Conservation (phyloP, 1,140 invertebrate genomes). For the Probaryconus sp. region DNA sequence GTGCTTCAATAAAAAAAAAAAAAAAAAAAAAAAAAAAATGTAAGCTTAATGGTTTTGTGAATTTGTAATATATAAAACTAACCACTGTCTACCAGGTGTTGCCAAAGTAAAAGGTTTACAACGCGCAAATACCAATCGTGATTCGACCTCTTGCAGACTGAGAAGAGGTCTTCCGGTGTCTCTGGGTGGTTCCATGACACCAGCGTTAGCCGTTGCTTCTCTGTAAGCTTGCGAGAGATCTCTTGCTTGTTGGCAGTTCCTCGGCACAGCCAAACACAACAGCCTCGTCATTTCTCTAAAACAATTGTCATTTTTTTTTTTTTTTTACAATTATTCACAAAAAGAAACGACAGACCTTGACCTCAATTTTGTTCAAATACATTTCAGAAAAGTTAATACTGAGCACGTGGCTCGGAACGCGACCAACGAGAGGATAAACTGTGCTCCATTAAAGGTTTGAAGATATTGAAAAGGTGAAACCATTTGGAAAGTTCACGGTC, state of each 20-base stretch:
- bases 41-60: conserved; percentile 36
- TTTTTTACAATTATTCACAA: too few species aligned
- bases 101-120: conserved; percentile 91
- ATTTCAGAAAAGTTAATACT: too few species aligned
- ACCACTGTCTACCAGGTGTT: conserved; percentile 89
- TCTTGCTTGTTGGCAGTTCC: conserved; percentile 72
- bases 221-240: conserved; percentile 81
- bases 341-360: too few species aligned
- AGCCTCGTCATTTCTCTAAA: conserved; percentile 77
- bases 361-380: too few species aligned
- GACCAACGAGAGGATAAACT: too few species aligned
- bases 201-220: conserved; percentile 88
- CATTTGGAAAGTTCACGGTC: too few species aligned
- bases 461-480: too few species aligned
- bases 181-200: conserved; percentile 88
- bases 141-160: conserved; percentile 89
- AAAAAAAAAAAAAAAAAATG: background rate
- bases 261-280: conserved; percentile 71
- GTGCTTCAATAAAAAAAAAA: conserved; percentile 9
- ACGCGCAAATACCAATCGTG: conserved; percentile 89
- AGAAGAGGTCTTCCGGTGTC: conserved; percentile 86
- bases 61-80: conserved; percentile 57
- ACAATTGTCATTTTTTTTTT: conserved; percentile 8
- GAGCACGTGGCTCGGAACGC: too few species aligned
- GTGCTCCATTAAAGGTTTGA: too few species aligned